Conservation (phyloP, 2,113 vertebrate genomes). For the Rattus rattus region DNA sequence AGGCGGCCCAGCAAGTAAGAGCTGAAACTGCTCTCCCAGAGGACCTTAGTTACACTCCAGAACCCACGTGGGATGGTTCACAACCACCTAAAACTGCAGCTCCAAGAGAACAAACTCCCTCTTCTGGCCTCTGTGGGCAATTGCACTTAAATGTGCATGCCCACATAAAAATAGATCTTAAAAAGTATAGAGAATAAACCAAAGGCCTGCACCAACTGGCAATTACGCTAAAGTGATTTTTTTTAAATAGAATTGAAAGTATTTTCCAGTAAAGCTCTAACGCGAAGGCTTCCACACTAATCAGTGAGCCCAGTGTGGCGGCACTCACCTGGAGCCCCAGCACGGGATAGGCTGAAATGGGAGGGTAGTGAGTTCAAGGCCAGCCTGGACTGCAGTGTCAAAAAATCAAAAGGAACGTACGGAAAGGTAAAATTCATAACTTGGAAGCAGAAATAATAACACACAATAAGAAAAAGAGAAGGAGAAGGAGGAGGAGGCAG, state of each 20-base stretch:
- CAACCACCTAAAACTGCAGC: background rate
- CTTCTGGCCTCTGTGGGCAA: background rate
- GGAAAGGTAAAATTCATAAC: constrained; percentile 49
- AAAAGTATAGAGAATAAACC: background rate
- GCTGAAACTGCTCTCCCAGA: background rate
- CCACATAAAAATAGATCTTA: background rate
- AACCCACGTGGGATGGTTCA: background rate
- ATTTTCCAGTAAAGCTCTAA: constrained; percentile 31
- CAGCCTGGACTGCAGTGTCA: background rate
- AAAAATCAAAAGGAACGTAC: background rate
- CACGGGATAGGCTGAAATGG: background rate
- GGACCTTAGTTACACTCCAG: background rate
- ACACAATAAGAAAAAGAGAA: background rate
- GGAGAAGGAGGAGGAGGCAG: background rate
- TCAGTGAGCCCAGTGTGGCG: background rate
- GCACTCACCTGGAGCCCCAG: background rate
- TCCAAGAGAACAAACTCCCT: too few relatives aligned
- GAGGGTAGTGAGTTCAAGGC: background rate
- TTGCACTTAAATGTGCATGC: background rate
- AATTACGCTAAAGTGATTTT: background rate
- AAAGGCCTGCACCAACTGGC: background rate
- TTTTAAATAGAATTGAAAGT: background rate
- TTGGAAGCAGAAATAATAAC: background rate
- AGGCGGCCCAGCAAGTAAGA: background rate
- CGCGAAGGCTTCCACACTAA: constrained; percentile 26